phyloP scores from a whole-genome alignment of 1,140 invertebrate species.

The Meteorus sp. region DNA sequence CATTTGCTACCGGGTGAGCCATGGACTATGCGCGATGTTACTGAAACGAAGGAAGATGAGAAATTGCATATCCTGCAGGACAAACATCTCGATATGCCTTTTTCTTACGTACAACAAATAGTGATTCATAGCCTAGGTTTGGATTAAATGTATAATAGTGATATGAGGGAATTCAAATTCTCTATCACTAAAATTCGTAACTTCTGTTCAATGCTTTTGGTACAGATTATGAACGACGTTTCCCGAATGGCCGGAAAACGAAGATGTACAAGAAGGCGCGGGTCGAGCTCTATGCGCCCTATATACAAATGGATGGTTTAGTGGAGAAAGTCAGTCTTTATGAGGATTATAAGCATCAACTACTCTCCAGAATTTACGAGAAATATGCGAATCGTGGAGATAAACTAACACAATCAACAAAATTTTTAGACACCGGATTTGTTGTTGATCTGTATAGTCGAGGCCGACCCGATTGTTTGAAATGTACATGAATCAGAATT shows the following conservation, averaged over 20 bases:
- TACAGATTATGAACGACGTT: conserved; percentile 73
- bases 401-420: conserved; percentile 64
- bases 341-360: conserved; percentile 68
- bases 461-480: conserved; percentile 70
- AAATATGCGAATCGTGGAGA: conserved; percentile 73
- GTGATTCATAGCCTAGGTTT: conserved; percentile 68
- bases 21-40: conserved; percentile 46
- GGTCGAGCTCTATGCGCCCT: conserved; percentile 77
- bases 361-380: conserved; percentile 65
- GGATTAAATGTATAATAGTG: conserved; percentile 8
- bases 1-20: conserved; percentile 71
- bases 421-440: conserved; percentile 62
- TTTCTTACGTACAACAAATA: conserved; percentile 75
- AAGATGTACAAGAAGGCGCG: conserved; percentile 75
- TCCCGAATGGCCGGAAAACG: conserved; percentile 71
- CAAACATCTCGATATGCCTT: conserved; percentile 79
- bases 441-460: conserved; percentile 69
- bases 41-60: conserved; percentile 38
- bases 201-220: not conserved
- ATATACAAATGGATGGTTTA: conserved; percentile 71
- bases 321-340: conserved; percentile 70
- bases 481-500: too few species aligned
- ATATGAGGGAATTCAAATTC: not conserved
- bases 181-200: not conserved
- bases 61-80: conserved; percentile 50